Evolutionary conservation across 2,797 vertebrate species (phyloP).

Genomic region (Malacoctenus gilli): DNA sequence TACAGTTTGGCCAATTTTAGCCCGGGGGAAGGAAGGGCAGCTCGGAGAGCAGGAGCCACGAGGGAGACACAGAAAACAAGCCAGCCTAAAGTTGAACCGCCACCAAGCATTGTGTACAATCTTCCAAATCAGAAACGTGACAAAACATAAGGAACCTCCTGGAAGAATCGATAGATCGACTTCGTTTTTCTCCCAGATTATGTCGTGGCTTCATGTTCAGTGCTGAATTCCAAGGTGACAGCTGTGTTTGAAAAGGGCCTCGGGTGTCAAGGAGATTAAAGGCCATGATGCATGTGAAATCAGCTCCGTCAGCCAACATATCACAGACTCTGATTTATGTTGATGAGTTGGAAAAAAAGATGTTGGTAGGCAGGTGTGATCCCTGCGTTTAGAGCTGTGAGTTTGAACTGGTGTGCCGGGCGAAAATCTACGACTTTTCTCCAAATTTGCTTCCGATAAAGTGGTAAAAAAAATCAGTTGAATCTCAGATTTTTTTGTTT

Average conservation of each 20-base stretch:
- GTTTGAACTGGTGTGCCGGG: too few species aligned
- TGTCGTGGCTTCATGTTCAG: constrained; percentile 53
- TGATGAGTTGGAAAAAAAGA: constrained; percentile 27
- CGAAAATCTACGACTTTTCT: too few species aligned
- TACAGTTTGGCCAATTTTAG: constrained; percentile 72
- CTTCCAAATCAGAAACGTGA: constrained; percentile 48
- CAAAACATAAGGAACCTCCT: constrained; percentile 43
- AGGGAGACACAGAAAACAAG: constrained; percentile 67
- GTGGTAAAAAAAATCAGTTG: too few species aligned
- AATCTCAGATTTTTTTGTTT: too few species aligned
- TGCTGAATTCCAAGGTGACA: constrained; percentile 58
- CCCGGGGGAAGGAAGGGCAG: constrained; percentile 78
- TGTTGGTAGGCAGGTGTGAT: constrained; percentile 50
- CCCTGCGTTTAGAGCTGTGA: constrained; percentile 42
- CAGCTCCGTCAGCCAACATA: constrained; percentile 18
- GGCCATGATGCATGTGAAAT: constrained; percentile 34
- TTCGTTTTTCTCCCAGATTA: constrained; percentile 32
- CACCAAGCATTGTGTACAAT: constrained; percentile 41
- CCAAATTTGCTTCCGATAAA: too few species aligned
- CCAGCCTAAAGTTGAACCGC: constrained; percentile 30
- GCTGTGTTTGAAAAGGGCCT: constrained; percentile 49
- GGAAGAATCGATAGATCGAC: constrained; percentile 13
- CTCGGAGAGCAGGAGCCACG: constrained; percentile 62
- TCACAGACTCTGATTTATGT: constrained; percentile 44
- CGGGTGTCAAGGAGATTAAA: constrained; percentile 44